Base-by-base conservation (phyloP, 2,888 invertebrate species). In the Ophioninae sp. region DNA sequence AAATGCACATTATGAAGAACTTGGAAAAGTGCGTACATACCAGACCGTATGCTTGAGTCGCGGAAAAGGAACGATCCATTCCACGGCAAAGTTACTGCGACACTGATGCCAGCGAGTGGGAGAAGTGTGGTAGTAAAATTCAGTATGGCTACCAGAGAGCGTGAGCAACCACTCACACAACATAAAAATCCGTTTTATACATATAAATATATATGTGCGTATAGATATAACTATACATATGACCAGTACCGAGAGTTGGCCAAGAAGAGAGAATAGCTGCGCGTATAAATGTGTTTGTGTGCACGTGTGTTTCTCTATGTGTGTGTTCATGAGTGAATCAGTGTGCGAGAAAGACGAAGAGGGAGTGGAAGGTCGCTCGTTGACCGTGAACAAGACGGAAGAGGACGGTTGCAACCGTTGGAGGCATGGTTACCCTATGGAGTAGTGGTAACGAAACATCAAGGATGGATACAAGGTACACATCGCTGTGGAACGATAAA, bases 71-170 rank as follows among this genome's bases (percentile, higher is more conserved):
- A 80, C 83, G 85, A 87, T 83, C 82, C 86, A 87, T 87, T 85
- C 86, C 72, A 85, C 81, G 61, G 82, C 69, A 81, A 86, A 86
- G 88, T 87, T 88, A 85, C 87, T 86, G 87, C 85, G 87, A 87
- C 87, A 91, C 90, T 90, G 87, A 88, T 83, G 85, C 81, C 82
- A 71, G 71, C 79, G 72, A 74, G 65, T 59, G 77, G 79, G 84
- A 86, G 80, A 74, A 86, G 81, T 82, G 83, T 84, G 82, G 81
- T 84, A 78, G 83, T 86, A 65, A 86, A 86, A 86, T 86, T 85
- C 87, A 86, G 86, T 81, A 86, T 86, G 85, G 86, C 86, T 83
- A 86, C 86, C 82, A 61, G 76, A 77, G 20, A 69, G 69, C 69
- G 58, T 39, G 73, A 75, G 75, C 76, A 71, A 41, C 56, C 39